phyloP scores from a whole-genome alignment of 2,113 vertebrate genomes.

The Sebastes fasciatus region DNA sequence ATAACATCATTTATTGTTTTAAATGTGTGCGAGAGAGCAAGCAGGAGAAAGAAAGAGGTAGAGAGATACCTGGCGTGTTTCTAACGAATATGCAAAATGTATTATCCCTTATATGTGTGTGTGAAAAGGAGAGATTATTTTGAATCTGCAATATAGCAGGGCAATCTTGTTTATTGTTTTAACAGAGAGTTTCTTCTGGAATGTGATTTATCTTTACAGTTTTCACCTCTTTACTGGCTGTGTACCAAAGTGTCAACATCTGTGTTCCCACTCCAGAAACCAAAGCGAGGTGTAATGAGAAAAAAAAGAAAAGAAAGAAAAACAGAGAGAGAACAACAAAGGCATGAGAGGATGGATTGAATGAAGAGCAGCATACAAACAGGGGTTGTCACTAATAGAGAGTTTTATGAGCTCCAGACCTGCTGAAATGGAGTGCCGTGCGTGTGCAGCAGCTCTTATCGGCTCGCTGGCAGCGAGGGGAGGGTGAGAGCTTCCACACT shows the following conservation, averaged over 20 bases:
- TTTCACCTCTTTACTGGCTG: constrained; percentile 37
- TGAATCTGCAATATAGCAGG: not conserved
- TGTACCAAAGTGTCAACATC: constrained; percentile 39
- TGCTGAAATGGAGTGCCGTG: constrained; percentile 85
- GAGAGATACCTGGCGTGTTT: not conserved
- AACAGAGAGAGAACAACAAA: constrained; percentile 55
- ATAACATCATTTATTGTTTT: constrained; percentile 2
- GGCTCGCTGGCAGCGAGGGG: constrained; percentile 83
- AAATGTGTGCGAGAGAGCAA: not conserved
- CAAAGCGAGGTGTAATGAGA: constrained; percentile 44
- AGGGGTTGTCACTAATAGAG: constrained; percentile 90
- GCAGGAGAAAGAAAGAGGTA: not conserved
- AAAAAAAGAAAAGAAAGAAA: not conserved
- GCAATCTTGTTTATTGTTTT: constrained; percentile 1
- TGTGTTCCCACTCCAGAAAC: constrained; percentile 55
- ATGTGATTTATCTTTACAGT: constrained; percentile 43
- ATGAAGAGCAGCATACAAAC: constrained; percentile 86
- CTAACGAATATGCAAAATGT: constrained; percentile 11
- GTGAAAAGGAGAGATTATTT: not conserved
- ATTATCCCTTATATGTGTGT: not conserved
- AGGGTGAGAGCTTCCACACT: constrained; percentile 81
- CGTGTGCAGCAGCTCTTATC: constrained; percentile 88
- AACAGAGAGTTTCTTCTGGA: constrained; percentile 14
- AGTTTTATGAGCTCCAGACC: constrained; percentile 90
- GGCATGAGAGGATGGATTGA: constrained; percentile 60